Conservation (phyloP, 2,888 invertebrate species). For the Leptopilina syphax region DNA sequence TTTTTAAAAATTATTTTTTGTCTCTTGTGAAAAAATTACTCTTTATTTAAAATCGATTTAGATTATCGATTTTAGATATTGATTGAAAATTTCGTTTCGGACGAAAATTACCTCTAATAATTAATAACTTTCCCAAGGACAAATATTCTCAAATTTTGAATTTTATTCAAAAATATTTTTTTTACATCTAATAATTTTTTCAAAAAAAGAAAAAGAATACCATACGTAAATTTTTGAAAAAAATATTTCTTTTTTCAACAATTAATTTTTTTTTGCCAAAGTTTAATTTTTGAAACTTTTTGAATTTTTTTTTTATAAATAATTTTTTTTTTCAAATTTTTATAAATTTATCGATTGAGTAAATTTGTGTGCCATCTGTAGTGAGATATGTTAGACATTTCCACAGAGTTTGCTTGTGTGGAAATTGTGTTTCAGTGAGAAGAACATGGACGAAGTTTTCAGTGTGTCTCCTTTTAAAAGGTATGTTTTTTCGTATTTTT, state of each 20-base stretch:
- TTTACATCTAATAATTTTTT: no score
- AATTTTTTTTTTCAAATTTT: background rate
- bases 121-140: no score
- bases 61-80: no score
- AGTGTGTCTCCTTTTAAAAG: slow-evolving; percentile 48
- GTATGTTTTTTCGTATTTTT: slow-evolving; percentile 45
- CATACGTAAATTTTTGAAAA: no score
- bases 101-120: no score
- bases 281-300: background rate
- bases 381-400: background rate
- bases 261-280: background rate
- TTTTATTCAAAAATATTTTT: no score
- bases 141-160: no score
- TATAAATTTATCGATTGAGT: background rate
- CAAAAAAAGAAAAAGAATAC: no score
- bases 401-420: background rate
- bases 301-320: background rate
- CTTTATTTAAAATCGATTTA: no score
- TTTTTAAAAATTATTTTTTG: no score
- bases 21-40: no score
- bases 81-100: no score
- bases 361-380: slow-evolving; percentile 3
- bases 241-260: background rate
- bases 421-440: background rate
- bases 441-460: slow-evolving; percentile 51